Conservation (phyloP, 2,888 invertebrate species). For the Drosophila maculinotata region DNA sequence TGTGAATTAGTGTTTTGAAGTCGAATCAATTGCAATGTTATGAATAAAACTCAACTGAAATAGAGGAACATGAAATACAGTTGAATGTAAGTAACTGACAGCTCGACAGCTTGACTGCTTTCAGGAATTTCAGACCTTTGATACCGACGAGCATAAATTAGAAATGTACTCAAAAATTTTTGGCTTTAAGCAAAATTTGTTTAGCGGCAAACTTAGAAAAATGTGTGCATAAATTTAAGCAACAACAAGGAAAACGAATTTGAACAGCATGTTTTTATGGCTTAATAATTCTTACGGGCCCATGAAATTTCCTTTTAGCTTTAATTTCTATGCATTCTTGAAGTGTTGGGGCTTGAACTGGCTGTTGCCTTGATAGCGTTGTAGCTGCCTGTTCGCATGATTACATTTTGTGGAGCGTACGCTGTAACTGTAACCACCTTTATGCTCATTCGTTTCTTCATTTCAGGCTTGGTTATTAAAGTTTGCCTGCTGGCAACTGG, state of each 20-base stretch:
- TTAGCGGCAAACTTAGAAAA: slow-evolving; percentile 15
- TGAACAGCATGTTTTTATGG: slow-evolving; percentile 22
- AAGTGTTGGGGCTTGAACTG: background rate
- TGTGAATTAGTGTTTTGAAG: too few relatives aligned
- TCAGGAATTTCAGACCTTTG: background rate
- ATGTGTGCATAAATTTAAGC: slow-evolving; percentile 8
- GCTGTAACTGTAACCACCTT: slow-evolving; percentile 8
- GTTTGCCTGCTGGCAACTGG: slow-evolving; percentile 3
- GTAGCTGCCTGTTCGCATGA: slow-evolving; percentile 21
- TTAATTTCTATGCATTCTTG: slow-evolving; percentile 2
- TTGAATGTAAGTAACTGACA: background rate
- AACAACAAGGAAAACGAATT: slow-evolving; percentile 51
- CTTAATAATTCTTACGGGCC: slow-evolving; percentile 25
- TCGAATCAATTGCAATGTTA: too few relatives aligned
- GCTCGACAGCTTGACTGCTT: background rate
- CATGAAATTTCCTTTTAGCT: slow-evolving; percentile 7
- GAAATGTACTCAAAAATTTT: slow-evolving; percentile 7
- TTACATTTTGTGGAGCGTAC: slow-evolving; percentile 20
- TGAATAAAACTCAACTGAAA: background rate
- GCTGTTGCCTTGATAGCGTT: background rate
- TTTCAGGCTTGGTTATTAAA: slow-evolving; percentile 12
- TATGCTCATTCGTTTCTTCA: slow-evolving; percentile 6
- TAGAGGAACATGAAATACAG: background rate
- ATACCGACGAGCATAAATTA: slow-evolving; percentile 5
- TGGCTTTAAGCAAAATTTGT: slow-evolving; percentile 11